These are phyloP conservation scores for Hapalemur alaotrensis DNA, from an alignment of 2,797 vertebrate genomes.

Conservation along the genomic window DNA sequence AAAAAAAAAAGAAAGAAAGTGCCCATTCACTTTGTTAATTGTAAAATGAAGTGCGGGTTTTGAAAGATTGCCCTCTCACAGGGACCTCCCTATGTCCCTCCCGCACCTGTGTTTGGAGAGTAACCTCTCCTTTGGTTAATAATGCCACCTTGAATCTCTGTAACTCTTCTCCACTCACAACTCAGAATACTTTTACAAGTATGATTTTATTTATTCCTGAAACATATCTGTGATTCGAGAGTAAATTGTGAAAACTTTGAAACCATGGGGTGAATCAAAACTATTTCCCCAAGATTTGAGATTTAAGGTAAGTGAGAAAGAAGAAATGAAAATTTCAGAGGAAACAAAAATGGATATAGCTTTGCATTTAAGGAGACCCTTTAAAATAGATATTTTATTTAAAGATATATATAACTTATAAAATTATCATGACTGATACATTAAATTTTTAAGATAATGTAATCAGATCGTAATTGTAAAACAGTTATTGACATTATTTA, in stretches of 20 bases:
- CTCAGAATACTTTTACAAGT: background rate
- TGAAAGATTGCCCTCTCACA: background rate
- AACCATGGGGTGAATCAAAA: background rate
- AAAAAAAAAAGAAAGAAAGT: background rate
- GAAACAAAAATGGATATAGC: background rate
- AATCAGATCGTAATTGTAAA: slow-evolving; percentile 11
- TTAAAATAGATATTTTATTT: slow-evolving; percentile 24
- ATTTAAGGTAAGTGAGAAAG: background rate
- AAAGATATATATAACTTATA: background rate
- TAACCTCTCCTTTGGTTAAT: background rate
- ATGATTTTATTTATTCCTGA: slow-evolving; percentile 21
- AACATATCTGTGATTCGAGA: background rate
- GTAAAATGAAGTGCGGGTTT: background rate
- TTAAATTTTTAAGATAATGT: slow-evolving; percentile 2
- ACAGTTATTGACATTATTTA: background rate
- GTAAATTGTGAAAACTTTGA: background rate
- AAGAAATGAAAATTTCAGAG: background rate
- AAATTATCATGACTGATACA: background rate
- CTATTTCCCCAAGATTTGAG: background rate
- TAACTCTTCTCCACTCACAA: background rate
- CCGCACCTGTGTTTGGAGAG: background rate
- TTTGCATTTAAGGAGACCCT: background rate
- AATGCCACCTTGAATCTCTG: background rate
- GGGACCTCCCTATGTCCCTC: background rate
- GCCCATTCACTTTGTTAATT: background rate